Evolutionary conservation across 1,140 invertebrate species (phyloP), one percentile per base, ranked within the genome.

Genomic region (Cotesia glomerata): DNA sequence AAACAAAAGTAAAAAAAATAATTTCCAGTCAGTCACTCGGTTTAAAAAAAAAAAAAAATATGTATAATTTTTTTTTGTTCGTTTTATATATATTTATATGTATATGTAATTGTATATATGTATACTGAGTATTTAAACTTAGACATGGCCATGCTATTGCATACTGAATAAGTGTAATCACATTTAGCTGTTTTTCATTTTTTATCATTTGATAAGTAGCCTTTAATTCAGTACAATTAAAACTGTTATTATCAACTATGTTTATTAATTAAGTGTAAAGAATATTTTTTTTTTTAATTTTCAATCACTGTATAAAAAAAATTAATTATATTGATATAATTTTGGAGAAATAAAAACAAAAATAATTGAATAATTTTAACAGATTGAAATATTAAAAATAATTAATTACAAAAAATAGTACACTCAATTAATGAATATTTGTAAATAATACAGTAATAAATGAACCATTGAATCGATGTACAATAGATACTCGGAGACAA

Each of bases 111-210:
- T 45, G 39, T 45, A 45, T 45, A 45, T 49, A 16, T 26, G 32
- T 52, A 54, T 32, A 34, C 64, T 61, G 34, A 49, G 35, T 59
- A 45, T 56, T 72, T 14, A 16, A 66, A 18, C 18, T 51, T 56
- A 66, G 36, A 26, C 36, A 32, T 67, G 52, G 58, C 61, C 54
- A 72, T 65, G 56, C 54, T 62, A 66, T 72, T 72, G 63, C 64
- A 72, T 67, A 72, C 56, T 72, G 54, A 59, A 61, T 72, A 72
- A 64, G 71, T 72, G 51, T 45, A 45, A 72, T 67, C 71, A 72
- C 71, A 72, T 72, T 59, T 72, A 62, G 64, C 71, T 72, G 63
- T 66, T 59, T 11, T 64, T 11, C 11, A 59, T 26, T 59, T 59
- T 59, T 59, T 59, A 26, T 59, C 26, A 26, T 32, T 59, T 32